Conservation (phyloP, 1,140 invertebrate species). For the Hylaeus anthracinus region DNA sequence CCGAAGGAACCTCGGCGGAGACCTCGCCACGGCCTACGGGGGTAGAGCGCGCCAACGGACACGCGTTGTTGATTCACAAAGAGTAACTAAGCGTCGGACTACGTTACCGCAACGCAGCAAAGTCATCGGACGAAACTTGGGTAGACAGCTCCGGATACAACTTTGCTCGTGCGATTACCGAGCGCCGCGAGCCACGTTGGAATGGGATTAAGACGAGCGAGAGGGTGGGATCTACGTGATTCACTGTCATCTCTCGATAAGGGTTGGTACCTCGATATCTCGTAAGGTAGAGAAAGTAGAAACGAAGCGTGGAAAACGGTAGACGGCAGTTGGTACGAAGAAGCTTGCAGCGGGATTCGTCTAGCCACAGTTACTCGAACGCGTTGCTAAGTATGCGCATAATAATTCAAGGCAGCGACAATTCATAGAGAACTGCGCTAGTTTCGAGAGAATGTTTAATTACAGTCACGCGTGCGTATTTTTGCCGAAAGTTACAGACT, state of each 20-base stretch:
- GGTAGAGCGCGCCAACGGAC: background rate
- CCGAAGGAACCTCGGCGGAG: background rate
- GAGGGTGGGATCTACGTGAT: too few species aligned
- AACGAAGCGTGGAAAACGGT: too few species aligned
- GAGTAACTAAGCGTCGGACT: background rate
- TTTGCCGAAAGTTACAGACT: background rate
- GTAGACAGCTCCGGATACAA: background rate
- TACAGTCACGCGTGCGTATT: constrained; percentile 18
- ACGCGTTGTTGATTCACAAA: constrained; percentile 1
- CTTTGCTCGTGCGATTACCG: background rate
- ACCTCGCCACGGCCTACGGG: background rate
- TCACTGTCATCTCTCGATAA: too few species aligned
- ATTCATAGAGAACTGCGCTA: background rate
- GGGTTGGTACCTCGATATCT: too few species aligned
- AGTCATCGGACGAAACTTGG: background rate
- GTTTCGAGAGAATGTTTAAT: background rate
- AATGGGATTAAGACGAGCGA: background rate
- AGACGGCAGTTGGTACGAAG: too few species aligned
- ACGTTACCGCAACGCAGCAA: background rate
- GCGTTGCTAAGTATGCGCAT: too few species aligned
- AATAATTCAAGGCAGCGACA: too few species aligned
- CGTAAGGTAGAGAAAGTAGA: too few species aligned
- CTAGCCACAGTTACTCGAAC: too few species aligned
- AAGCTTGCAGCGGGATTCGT: too few species aligned
- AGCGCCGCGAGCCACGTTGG: background rate